Evolutionary conservation across 2,797 vertebrate genomes (phyloP), one percentile per base, ranked within the genome.

Genomic region (Gastrophryne carolinensis): DNA sequence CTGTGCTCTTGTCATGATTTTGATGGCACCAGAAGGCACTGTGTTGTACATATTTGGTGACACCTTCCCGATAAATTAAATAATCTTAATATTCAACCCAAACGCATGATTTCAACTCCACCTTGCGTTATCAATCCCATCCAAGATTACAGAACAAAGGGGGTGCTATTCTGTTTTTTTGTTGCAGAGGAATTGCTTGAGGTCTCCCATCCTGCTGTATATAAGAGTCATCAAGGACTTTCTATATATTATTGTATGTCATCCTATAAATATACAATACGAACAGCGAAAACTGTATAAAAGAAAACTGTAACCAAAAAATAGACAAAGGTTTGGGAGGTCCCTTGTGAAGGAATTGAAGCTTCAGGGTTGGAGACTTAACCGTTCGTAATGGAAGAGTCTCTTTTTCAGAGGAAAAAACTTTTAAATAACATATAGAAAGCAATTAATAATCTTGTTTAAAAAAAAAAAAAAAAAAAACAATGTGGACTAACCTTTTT

Each of bases 1-100:
- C 91, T 10, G 86, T 93, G 79, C 87, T 91, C 83, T 90, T 90
- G 87, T 92, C 91, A 81, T 90, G 94, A 96, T 92, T 86, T 85
- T 78, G 78, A 69, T 83, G 79, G 80, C 84, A 84, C 30, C 74
- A 57, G 3, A 85, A 86, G 82, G 86, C 82, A 10, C 80, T 86
- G 83, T 83, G 75, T 89, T 92, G 91, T 92, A 92, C 87, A 92
- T 92, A 92, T 79, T 81, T 61, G 65, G 87, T 86, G 87, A 86
- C 82, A 84, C 62, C 13, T 85, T 87, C 88, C 87, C 82, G 0
- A 82, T 87, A 84, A 84, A 89, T 82, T 76, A 88, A 63, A 62
- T 19, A 35, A 50, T 21, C 8, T 30, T 44, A 21, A 72, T 52
- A 37, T 34, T n/a, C 47, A 32, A 82, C 30, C 77, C 81, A 86